A percentile compares a stretch with the other conserved stretches of the same genome.
Conservation (phyloP, 2,888 invertebrate species). For the Kryphioiulus occultus region DNA sequence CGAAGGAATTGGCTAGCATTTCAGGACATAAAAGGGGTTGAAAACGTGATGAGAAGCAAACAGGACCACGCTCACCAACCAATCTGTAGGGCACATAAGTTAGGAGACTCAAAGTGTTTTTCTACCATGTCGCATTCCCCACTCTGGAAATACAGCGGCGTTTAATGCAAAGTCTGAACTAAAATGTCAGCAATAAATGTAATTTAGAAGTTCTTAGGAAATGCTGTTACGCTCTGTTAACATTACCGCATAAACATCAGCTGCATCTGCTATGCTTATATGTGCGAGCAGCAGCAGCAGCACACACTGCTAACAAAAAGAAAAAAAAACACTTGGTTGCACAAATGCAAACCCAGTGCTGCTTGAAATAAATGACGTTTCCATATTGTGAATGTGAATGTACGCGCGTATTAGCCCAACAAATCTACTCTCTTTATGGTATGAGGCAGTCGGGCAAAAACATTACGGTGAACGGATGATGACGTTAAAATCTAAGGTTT, state of each 20-base stretch:
- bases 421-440: background rate
- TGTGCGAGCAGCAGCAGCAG: background rate
- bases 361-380: background rate
- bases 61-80: background rate
- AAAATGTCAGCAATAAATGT: constrained; percentile 36
- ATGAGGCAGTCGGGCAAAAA: background rate
- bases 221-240: constrained; percentile 40
- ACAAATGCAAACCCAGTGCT: constrained; percentile 12
- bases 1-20: constrained; percentile 37
- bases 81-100: constrained; percentile 6
- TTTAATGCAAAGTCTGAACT: constrained; percentile 38
- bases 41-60: constrained; percentile 22
- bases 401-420: background rate
- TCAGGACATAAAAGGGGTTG: background rate
- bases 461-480: no score
- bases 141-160: background rate
- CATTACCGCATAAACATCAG: constrained; percentile 40
- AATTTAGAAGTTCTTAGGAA: constrained; percentile 40
- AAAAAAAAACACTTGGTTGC: background rate
- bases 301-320: background rate
- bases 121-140: constrained; percentile 17
- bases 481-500: no score
- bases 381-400: background rate
- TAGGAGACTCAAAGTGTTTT: constrained; percentile 1
- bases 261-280: background rate